These are phyloP conservation scores for Brevimyrus niger DNA, from an alignment of 2,113 vertebrate species.

Conservation along the genomic window DNA sequence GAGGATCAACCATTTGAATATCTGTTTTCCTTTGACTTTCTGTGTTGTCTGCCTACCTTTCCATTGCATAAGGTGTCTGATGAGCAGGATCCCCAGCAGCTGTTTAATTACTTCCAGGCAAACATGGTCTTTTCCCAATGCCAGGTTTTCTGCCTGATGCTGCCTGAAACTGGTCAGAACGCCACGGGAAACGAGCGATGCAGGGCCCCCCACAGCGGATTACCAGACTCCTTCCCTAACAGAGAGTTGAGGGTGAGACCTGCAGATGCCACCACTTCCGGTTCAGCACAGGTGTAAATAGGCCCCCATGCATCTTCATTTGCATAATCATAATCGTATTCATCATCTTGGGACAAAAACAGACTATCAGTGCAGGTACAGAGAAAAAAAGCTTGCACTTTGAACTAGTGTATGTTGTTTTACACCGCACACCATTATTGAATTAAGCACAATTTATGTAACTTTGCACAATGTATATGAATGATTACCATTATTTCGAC, in stretches of 20 bases:
- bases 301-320: not conserved
- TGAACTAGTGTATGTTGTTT: not conserved
- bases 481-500: not conserved
- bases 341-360: not conserved
- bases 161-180: not conserved
- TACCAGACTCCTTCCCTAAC: not conserved
- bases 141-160: not conserved
- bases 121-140: not conserved
- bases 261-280: not conserved
- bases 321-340: not conserved
- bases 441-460: constrained; percentile 5
- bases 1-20: not conserved
- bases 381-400: not conserved
- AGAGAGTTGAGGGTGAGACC: not conserved
- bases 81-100: not conserved
- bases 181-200: not conserved
- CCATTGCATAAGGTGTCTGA: not conserved
- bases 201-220: not conserved
- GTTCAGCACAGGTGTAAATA: not conserved
- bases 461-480: not conserved
- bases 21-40: not conserved
- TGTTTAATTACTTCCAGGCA: not conserved
- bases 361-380: not conserved
- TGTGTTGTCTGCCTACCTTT: too few relatives aligned
- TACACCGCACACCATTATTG: not conserved